Conservation (phyloP, 2,888 invertebrate species). For the Cephus runcator region DNA sequence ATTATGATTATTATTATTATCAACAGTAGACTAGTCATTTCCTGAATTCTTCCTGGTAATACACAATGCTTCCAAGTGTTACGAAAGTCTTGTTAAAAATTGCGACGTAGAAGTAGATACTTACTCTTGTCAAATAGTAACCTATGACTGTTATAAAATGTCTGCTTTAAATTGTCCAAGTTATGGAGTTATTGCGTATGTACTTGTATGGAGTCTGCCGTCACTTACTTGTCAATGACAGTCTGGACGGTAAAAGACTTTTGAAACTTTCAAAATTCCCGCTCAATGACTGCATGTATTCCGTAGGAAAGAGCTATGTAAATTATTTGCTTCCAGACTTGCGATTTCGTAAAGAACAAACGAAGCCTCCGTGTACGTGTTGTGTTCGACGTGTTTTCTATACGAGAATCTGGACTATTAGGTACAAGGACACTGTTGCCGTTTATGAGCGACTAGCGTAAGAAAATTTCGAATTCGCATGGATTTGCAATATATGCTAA, state of each 20-base stretch:
- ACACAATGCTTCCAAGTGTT: background rate
- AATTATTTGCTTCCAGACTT: background rate
- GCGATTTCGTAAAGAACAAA: background rate
- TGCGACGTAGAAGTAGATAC: background rate
- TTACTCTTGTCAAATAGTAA: background rate
- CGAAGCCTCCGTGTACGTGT: background rate
- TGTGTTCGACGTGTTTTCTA: slow-evolving; percentile 16
- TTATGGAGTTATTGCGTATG: background rate
- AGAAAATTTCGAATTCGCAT: background rate
- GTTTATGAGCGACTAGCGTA: background rate
- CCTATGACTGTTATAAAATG: background rate
- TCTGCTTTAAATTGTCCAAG: background rate
- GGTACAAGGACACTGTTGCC: slow-evolving; percentile 18
- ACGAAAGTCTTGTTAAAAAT: background rate
- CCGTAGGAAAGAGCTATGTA: background rate
- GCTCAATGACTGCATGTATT: background rate
- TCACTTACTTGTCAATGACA: background rate
- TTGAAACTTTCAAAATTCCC: background rate
- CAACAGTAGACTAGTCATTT: background rate
- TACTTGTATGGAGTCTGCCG: background rate
- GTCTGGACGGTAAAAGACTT: background rate
- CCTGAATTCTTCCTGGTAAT: background rate
- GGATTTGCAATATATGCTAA: background rate
- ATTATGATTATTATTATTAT: background rate
- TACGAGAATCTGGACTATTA: slow-evolving; percentile 19